phyloP scores from a whole-genome alignment of 2,888 invertebrate species.

The Drosophila maculinotata region DNA sequence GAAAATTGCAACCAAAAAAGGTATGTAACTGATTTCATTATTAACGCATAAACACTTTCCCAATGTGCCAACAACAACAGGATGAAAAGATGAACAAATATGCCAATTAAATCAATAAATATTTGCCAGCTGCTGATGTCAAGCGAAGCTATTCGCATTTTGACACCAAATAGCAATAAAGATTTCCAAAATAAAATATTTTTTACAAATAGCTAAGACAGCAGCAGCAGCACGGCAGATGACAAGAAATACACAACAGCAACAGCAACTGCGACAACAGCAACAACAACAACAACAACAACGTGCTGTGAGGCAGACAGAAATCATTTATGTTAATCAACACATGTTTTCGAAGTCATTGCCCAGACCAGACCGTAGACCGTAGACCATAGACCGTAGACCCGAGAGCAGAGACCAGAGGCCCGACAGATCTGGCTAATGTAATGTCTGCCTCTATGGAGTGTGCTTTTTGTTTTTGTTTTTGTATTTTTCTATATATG shows the following conservation, averaged over 20 bases:
- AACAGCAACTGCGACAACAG: constrained; percentile 40
- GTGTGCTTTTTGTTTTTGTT: constrained; percentile 36
- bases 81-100: constrained; percentile 44
- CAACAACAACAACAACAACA: constrained; percentile 39
- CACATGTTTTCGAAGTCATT: constrained; percentile 77
- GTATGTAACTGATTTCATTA: constrained; percentile 56
- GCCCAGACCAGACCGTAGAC: constrained; percentile 51
- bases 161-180: constrained; percentile 70
- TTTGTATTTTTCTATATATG: constrained; percentile 36
- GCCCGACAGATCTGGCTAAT: constrained; percentile 51
- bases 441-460: constrained; percentile 52
- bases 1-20: constrained; percentile 70
- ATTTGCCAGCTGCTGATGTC: constrained; percentile 63
- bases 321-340: constrained; percentile 81
- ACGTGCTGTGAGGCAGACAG: constrained; percentile 57
- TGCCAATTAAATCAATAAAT: constrained; percentile 72
- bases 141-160: constrained; percentile 55
- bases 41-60: constrained; percentile 33
- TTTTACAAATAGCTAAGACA: constrained; percentile 53
- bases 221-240: constrained; percentile 26
- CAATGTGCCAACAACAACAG: constrained; percentile 11
- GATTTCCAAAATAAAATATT: constrained; percentile 58
- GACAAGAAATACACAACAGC: constrained; percentile 33
- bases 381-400: constrained; percentile 6
- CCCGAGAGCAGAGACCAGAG: constrained; percentile 31